Evolutionary conservation across 2,888 invertebrate genomes (phyloP).

Genomic region (Mythimna vitellina): DNA sequence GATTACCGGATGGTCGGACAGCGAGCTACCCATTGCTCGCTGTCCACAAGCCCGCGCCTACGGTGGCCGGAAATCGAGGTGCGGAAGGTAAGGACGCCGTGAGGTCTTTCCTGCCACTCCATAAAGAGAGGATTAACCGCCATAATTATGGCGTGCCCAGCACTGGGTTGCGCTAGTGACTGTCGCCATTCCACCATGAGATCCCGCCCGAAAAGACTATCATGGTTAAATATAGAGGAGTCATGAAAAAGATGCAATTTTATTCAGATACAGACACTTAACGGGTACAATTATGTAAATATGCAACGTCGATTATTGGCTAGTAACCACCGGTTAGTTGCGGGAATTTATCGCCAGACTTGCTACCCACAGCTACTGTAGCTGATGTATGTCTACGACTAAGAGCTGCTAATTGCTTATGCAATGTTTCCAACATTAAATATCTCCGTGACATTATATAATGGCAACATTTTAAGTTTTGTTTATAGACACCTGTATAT

Average conservation of each 20-base stretch:
- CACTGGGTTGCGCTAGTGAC: no score
- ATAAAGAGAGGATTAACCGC: no score
- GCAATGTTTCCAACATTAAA: conserved; percentile 58
- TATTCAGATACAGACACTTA: conserved; percentile 89
- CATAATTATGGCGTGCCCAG: no score
- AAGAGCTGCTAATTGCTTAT: conserved; percentile 71
- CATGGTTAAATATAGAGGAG: conserved; percentile 83
- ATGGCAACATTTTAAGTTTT: conserved; percentile 35
- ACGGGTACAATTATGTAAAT: conserved; percentile 88
- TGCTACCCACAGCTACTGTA: conserved; percentile 63
- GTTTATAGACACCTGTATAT: conserved; percentile 31
- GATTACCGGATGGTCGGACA: no score
- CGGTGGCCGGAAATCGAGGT: no score
- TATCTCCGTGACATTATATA: conserved; percentile 51
- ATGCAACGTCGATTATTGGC: conserved; percentile 84
- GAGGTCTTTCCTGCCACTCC: no score
- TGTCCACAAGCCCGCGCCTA: no score
- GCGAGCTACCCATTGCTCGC: no score
- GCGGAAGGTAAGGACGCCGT: no score
- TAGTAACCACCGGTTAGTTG: conserved; percentile 85
- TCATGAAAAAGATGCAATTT: conserved; percentile 87
- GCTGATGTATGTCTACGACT: conserved; percentile 70
- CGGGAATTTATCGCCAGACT: conserved; percentile 81
- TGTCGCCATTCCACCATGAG: no score
- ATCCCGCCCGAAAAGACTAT: no score